phyloP scores from a whole-genome alignment of 1,140 invertebrate genomes.

The Zaprionus vittiger region DNA sequence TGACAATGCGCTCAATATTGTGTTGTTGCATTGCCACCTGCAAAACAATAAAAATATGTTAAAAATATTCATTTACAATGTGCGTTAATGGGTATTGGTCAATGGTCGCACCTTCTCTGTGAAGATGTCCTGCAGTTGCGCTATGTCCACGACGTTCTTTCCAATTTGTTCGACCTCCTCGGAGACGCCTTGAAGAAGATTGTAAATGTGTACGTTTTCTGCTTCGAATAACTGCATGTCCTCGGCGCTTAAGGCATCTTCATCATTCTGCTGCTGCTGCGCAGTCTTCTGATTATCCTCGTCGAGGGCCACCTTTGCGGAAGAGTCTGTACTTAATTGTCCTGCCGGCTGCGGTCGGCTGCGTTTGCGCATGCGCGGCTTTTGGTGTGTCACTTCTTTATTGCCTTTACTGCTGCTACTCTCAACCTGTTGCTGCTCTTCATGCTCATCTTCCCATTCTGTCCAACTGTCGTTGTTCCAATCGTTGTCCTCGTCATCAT shows the following conservation, averaged over 20 bases:
- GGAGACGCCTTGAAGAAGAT: slow-evolving; percentile 92
- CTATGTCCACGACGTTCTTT: slow-evolving; percentile 97
- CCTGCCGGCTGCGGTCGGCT: slow-evolving; percentile 28
- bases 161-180: slow-evolving; percentile 94
- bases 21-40: slow-evolving; percentile 94
- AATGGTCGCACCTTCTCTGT: slow-evolving; percentile 93
- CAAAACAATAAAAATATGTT: slow-evolving; percentile 6
- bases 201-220: slow-evolving; percentile 92
- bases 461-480: slow-evolving; percentile 67
- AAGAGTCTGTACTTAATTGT: slow-evolving; percentile 50
- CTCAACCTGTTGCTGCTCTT: slow-evolving; percentile 21
- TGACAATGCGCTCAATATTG: slow-evolving; percentile 95
- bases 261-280: slow-evolving; percentile 72
- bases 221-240: slow-evolving; percentile 96
- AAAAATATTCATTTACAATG: neutral
- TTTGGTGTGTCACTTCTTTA: slow-evolving; percentile 21
- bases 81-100: neutral
- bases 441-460: slow-evolving; percentile 60
- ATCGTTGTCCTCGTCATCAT: slow-evolving; percentile 49
- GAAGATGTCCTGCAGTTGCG: slow-evolving; percentile 97
- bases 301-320: slow-evolving; percentile 73
- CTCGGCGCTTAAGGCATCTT: slow-evolving; percentile 91
- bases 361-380: slow-evolving; percentile 54
- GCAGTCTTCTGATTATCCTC: slow-evolving; percentile 74
- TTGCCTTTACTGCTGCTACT: neutral